Evolutionary conservation across 2,113 vertebrate species (phyloP), one percentile per base, ranked within the genome.

Genomic region (Phaethon lepturus): DNA sequence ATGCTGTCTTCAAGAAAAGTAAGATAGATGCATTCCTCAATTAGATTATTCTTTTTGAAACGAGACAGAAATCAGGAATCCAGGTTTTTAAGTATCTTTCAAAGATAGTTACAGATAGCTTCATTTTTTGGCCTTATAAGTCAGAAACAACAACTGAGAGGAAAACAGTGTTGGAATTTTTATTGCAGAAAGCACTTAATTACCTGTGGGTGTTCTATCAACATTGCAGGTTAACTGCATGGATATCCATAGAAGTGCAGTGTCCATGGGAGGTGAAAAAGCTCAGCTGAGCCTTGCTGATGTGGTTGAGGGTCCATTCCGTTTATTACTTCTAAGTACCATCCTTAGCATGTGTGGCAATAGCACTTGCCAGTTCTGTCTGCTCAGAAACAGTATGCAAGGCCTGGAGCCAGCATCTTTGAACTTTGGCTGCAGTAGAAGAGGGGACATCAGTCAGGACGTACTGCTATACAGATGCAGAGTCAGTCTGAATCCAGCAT

Each of bases 1-100:
- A 79, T 0, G 33, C 91, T 11, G n/a, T 97, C 28, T 86, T 98
- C 96, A 97, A 96, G 53, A 98, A 97, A 97, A 91, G 98, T 98
- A 98, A 98, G 98, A 72, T 29, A 52, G 38, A 77, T 67, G 14
- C 6, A 13, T 11, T 86, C 47, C 33, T 84, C 23, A n/a, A 20
- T 35, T 74, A 23, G 7, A 7, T 20, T 77, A 67, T 50, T 60
- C 17, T 82, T 84, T 44, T 15, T 67, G 72, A 67, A 89, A 47
- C 40, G 35, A 64, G 68, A 16, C 13, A 79, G 50, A 79, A 72
- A 74, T 73, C 49, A 60, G 28, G 53, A 86, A 91, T 66, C 20
- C 16, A 53, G 15, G 18, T 85, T 66, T 79, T 49, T 73, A 74
- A 68, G 6, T 62, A 29, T 64, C 45, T 87, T 73, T 69, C 60